Base-by-base conservation (phyloP, 2,888 invertebrate genomes). In the Epiperipatus broadwayi region DNA sequence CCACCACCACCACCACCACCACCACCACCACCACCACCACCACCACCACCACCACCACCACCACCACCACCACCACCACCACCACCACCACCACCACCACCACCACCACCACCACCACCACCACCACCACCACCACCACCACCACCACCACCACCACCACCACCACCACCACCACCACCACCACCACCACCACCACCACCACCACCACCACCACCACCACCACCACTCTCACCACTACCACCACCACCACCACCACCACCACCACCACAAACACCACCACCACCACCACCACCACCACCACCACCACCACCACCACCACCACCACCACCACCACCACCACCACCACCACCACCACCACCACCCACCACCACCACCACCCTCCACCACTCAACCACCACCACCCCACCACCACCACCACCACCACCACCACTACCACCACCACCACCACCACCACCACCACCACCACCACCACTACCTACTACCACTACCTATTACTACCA, bases 311-410 rank as follows among this genome's bases (percentile, higher is more conserved):
- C 18, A 37, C 35, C 18, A 18, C 35, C 12, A 15, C 8, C 35
- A 37, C 8, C 16, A 10, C n/a, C 20, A 37, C 14, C 35, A 5
- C n/a, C 12, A 12, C 21, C 12, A 15, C 35, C 38, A 37, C 20
- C 35, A 37, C 20, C 38, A 37, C 20, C 35, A 21, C 20, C 16
- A 37, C 20, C 35, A 37, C 15, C 38, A n/a, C n/a, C n/a, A n/a
- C n/a, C n/a, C n/a, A n/a, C n/a, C n/a, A n/a, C n/a, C n/a, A n/a
- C n/a, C n/a, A 37, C 20, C 35, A 37, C 19, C 38, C 31, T 19
- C 35, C 31, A n/a, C 38, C 31, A 8, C 38, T 10, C n/a, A n/a
- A n/a, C n/a, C n/a, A n/a, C n/a, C n/a, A n/a, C n/a, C n/a, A n/a
- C n/a, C n/a, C n/a, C n/a, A n/a, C n/a, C n/a, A n/a, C n/a, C n/a